Conservation (phyloP, 2,888 invertebrate species). For the Neoascia interrupta region DNA sequence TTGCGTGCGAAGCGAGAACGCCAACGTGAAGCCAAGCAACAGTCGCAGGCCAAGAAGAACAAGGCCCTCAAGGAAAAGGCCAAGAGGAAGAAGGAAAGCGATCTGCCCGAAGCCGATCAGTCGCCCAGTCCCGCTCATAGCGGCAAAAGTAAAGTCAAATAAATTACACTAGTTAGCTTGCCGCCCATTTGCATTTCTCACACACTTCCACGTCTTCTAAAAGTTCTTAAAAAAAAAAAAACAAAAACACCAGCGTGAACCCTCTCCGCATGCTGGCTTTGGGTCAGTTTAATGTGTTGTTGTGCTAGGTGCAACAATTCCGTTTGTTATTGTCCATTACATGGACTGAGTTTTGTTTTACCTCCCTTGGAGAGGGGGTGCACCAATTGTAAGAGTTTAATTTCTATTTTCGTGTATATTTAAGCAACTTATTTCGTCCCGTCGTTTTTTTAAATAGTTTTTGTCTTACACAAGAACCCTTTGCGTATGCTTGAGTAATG, state of each 20-base stretch:
- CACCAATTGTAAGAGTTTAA: constrained; percentile 12
- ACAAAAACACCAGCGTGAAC: constrained; percentile 8
- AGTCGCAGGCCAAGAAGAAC: constrained; percentile 75
- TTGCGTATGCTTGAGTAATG: constrained; percentile 37
- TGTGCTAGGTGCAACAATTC: constrained; percentile 60
- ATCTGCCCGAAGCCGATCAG: constrained; percentile 96
- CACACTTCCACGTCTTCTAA: constrained; percentile 52
- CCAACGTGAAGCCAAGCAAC: constrained; percentile 76
- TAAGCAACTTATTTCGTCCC: constrained; percentile 59
- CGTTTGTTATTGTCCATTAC: constrained; percentile 69
- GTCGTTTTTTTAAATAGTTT: no score
- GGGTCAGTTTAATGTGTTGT: constrained; percentile 60
- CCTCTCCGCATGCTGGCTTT: constrained; percentile 16
- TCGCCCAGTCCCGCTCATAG: constrained; percentile 76
- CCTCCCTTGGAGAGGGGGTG: constrained; percentile 7
- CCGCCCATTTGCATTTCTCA: constrained; percentile 6
- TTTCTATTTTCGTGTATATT: constrained; percentile 34
- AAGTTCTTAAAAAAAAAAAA: constrained; percentile 23
- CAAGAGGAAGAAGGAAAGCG: constrained; percentile 86
- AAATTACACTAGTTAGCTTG: constrained; percentile 16
- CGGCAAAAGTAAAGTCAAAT: constrained; percentile 67
- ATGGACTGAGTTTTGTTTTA: constrained; percentile 60
- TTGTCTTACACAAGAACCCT: no score
- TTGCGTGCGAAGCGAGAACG: constrained; percentile 81
- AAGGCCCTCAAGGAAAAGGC: constrained; percentile 82